Evolutionary conservation across 2,113 vertebrate species (phyloP).

Genomic region (Myrmecophaga tridactyla): DNA sequence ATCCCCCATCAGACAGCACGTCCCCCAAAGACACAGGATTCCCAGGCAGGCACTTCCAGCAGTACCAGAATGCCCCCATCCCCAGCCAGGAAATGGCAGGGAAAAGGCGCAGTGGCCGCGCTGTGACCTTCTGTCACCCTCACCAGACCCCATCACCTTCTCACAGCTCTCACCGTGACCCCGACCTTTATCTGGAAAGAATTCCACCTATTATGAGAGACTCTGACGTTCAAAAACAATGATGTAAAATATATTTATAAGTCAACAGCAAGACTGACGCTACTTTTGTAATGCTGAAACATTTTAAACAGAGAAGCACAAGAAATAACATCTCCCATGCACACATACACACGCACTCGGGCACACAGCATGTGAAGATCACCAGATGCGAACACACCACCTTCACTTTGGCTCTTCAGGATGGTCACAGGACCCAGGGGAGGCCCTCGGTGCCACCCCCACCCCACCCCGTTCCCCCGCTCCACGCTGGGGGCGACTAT

Average conservation of each 20-base stretch:
- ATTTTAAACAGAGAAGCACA: not conserved
- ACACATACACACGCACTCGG: not conserved
- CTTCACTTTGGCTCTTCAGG: accelerated
- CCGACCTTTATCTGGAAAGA: not conserved
- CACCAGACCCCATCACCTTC: accelerated
- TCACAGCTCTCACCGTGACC: accelerated
- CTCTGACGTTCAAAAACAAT: not conserved
- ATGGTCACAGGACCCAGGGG: accelerated
- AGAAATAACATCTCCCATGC: not conserved
- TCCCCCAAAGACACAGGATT: accelerated
- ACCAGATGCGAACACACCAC: not conserved
- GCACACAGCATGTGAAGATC: no score
- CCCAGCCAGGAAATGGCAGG: not conserved
- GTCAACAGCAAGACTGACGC: not conserved
- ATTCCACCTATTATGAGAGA: not conserved
- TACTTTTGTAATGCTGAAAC: not conserved
- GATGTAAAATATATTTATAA: not conserved
- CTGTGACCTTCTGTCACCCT: accelerated
- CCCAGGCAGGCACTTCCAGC: no score
- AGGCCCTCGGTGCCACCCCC: accelerated
- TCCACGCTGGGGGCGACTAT: accelerated
- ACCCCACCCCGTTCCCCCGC: accelerated
- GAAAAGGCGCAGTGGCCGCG: accelerated
- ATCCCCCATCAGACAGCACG: not conserved
- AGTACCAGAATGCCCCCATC: accelerated